Percentiles rank a stretch among this genome's conserved stretches.
Evolutionary conservation across 2,113 vertebrate species (phyloP).

Genomic region (Dipodomys spectabilis): DNA sequence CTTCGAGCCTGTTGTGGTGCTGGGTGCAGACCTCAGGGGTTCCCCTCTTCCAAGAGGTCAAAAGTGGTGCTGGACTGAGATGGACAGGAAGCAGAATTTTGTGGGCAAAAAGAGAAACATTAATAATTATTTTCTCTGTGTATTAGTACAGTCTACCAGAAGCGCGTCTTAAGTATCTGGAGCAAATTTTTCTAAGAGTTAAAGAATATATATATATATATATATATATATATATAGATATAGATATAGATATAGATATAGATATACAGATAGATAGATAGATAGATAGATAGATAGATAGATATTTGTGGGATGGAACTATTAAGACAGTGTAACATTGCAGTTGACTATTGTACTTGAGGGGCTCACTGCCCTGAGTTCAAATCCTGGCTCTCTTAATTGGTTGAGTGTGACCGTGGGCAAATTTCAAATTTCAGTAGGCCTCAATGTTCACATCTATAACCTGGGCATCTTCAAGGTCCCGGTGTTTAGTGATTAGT

Average conservation of each 20-base stretch:
- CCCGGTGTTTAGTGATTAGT: background rate
- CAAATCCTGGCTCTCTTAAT: background rate
- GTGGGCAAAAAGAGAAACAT: background rate
- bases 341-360: accelerated
- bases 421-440: background rate
- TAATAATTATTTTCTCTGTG: background rate
- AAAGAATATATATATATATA: background rate
- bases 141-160: background rate
- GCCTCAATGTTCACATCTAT: background rate
- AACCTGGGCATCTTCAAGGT: background rate
- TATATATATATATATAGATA: background rate
- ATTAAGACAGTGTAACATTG: background rate
- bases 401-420: slow-evolving; percentile 10
- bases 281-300: too few species aligned
- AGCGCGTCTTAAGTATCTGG: background rate
- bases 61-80: background rate
- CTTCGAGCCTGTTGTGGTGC: slow-evolving; percentile 56
- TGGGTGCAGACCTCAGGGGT: slow-evolving; percentile 59
- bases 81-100: background rate
- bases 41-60: background rate
- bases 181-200: background rate
- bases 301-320: background rate
- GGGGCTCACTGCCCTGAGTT: background rate
- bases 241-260: too few species aligned
- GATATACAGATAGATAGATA: too few species aligned